These are phyloP conservation scores for Sminthurides aquaticus DNA, from an alignment of 2,888 invertebrate genomes.

Conservation along the genomic window DNA sequence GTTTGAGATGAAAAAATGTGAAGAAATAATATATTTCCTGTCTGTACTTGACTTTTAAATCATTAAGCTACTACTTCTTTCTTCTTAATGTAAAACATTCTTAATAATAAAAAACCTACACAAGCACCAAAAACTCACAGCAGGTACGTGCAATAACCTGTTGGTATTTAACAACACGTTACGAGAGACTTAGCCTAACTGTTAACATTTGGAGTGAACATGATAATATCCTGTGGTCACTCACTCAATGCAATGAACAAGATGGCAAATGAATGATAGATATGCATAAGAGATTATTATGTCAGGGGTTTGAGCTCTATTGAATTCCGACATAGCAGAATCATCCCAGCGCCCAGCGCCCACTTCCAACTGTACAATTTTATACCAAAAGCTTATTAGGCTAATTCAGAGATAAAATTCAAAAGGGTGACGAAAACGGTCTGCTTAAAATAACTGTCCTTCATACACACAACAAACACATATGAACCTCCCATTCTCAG, in stretches of 20 bases:
- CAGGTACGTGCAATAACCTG: too few species aligned
- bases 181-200: neutral
- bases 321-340: too few species aligned
- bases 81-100: too few species aligned
- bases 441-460: neutral
- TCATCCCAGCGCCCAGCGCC: neutral
- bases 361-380: neutral
- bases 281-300: neutral
- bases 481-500: neutral
- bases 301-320: neutral
- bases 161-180: too few species aligned
- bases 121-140: too few species aligned
- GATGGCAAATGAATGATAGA: neutral
- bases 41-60: too few species aligned
- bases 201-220: neutral
- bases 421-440: neutral
- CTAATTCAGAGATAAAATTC: neutral
- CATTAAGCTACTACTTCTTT: too few species aligned
- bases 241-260: neutral
- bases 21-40: too few species aligned
- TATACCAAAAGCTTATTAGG: neutral
- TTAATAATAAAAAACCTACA: too few species aligned
- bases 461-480: neutral
- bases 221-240: neutral
- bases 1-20: too few species aligned